Evolutionary conservation across 1,140 invertebrate genomes (phyloP).

Genomic region (Brachionus manjavacas): DNA sequence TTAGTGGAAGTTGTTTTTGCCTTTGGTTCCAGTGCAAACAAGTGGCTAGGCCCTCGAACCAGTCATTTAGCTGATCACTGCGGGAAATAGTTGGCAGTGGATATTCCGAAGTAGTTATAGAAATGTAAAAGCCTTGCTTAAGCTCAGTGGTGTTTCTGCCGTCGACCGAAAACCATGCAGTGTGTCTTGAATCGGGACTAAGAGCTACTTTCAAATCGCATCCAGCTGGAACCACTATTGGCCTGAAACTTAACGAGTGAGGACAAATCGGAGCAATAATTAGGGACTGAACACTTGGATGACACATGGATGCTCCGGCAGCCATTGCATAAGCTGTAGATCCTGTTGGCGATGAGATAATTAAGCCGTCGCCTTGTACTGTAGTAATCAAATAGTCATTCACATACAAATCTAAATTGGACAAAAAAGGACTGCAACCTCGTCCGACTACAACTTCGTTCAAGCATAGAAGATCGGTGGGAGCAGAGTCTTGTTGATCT

Average conservation of each 20-base stretch:
- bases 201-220: constrained; percentile 66
- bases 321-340: constrained; percentile 96
- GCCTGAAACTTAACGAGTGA: constrained; percentile 87
- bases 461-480: constrained; percentile 58
- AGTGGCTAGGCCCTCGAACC: constrained; percentile 24
- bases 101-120: constrained; percentile 39
- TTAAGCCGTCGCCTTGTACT: constrained; percentile 88
- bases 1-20: constrained; percentile 37
- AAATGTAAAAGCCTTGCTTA: constrained; percentile 30
- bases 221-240: constrained; percentile 88
- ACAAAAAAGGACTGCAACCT: constrained; percentile 86
- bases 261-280: constrained; percentile 96
- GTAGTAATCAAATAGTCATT: constrained; percentile 92
- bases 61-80: constrained; percentile 34
- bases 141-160: constrained; percentile 33
- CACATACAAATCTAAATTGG: constrained; percentile 88
- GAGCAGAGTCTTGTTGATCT: neutral
- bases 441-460: constrained; percentile 94
- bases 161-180: constrained; percentile 41
- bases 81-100: constrained; percentile 27
- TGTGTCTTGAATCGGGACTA: constrained; percentile 21
- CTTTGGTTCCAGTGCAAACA: constrained; percentile 42
- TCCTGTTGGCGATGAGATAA: constrained; percentile 91
- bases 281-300: constrained; percentile 90
- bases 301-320: constrained; percentile 59